A percentile compares a stretch with the other conserved stretches of the same genome.
Evolutionary conservation across 2,113 vertebrate species (phyloP).

Genomic region (Dasyurus viverrinus): DNA sequence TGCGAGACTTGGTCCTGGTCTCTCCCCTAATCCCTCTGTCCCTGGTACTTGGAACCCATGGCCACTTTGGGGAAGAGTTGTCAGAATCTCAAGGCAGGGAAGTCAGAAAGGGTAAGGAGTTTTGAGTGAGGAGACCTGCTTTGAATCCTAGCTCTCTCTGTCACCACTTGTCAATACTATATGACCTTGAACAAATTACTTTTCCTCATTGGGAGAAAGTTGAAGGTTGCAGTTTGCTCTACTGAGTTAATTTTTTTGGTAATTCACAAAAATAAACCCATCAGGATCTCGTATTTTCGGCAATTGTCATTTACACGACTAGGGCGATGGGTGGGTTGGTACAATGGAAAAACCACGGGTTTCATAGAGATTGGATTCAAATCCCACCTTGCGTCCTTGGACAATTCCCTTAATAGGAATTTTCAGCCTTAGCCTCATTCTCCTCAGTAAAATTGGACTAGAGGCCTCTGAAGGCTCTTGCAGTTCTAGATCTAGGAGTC

Average conservation of each 20-base stretch:
- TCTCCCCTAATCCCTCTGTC: conserved; percentile 36
- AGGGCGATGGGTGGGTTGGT: not conserved
- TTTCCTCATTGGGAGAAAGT: not conserved
- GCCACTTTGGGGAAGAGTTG: conserved; percentile 29
- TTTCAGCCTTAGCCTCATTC: not conserved
- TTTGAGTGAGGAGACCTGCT: not conserved
- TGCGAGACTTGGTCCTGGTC: conserved; percentile 9
- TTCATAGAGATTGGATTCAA: not conserved
- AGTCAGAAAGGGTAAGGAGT: conserved; percentile 9
- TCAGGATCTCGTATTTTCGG: not conserved
- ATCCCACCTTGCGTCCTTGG: not conserved
- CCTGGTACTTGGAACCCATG: not conserved
- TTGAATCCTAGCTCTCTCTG: not conserved
- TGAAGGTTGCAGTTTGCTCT: not conserved
- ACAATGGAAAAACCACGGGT: not conserved
- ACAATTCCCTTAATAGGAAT: not conserved
- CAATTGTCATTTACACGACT: not conserved
- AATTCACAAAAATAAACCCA: not conserved
- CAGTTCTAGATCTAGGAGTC: not conserved
- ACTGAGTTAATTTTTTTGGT: not conserved
- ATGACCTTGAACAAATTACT: conserved; percentile 7
- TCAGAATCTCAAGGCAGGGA: not conserved
- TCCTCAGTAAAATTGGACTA: not conserved
- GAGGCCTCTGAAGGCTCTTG: not conserved
- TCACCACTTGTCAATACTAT: not conserved